Evolutionary conservation across 1,140 invertebrate species (phyloP), one percentile per base, ranked within the genome.

Genomic region (Achatina immaculata): DNA sequence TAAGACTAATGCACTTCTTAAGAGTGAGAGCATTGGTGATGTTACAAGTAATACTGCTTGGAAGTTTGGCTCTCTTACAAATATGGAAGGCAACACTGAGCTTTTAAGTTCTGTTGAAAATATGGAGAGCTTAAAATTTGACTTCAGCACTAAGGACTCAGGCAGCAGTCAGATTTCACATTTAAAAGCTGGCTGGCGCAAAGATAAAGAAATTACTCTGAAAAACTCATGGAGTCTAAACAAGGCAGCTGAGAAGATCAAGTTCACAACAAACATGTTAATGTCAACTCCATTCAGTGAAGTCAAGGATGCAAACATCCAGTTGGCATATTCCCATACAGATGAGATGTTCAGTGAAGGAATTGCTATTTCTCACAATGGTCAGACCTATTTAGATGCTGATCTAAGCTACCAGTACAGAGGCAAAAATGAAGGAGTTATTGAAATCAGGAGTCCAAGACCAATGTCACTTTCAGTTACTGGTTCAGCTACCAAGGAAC

Each of bases 371-470:
- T 74, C 79, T 16, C 81, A 84, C 72, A 87, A 88, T 82, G 75
- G 80, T 16, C 78, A 83, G 43, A 85, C 62, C 28, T 86, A 86
- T 78, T 75, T 88, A 34, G 86, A 88, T 76, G 65, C 80, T 7
- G 84, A 86, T 58, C 75, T 83, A 19, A 69, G 73, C 24, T 84
- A 85, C 73, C 19, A 65, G 16, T 38, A 77, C 16, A 69, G 74
- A 34, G 78, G 81, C 55, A 77, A 79, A 36, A 82, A 83, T 38
- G 68, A 82, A 7, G 81, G 69, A 38, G 69, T 28, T 66, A 36
- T 86, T 28, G 84, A 65, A 14, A 74, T 86, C 58, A 68, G 81
- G 42, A 76, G 79, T 42, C 87, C 87, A 40, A 71, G 78, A 34
- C 82, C 75, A 69, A 87, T 89, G 84, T 83, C 85, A 79, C 84